These are phyloP conservation scores for Emberiza fucata DNA, from an alignment of 2,113 vertebrate genomes.

Conservation along the genomic window DNA sequence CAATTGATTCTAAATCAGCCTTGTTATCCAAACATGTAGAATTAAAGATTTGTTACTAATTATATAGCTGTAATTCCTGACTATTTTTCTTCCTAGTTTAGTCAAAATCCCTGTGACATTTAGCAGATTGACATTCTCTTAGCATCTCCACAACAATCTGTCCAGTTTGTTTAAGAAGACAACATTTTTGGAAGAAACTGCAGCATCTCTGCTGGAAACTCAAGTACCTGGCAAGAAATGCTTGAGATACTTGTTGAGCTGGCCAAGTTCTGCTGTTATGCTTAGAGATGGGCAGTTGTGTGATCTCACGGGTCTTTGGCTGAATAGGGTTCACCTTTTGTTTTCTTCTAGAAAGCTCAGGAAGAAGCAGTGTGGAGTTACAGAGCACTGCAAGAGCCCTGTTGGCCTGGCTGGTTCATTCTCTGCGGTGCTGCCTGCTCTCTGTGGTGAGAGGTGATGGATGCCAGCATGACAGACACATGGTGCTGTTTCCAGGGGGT, in stretches of 20 bases:
- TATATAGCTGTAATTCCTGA: not conserved
- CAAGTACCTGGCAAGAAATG: constrained; percentile 33
- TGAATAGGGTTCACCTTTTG: not conserved
- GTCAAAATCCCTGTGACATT: constrained; percentile 49
- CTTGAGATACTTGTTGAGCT: constrained; percentile 6
- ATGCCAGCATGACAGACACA: not conserved
- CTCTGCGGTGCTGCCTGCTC: not conserved
- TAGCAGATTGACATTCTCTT: constrained; percentile 58
- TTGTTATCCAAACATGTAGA: constrained; percentile 9
- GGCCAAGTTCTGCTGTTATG: constrained; percentile 27
- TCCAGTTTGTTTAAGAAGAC: constrained; percentile 48
- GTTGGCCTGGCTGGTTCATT: not conserved
- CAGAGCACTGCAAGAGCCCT: not conserved
- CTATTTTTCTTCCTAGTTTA: constrained; percentile 57
- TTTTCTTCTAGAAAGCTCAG: not conserved
- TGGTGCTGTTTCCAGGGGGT: not conserved
- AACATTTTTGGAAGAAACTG: constrained; percentile 50
- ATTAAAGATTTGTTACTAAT: constrained; percentile 36
- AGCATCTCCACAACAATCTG: constrained; percentile 48
- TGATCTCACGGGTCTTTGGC: not conserved
- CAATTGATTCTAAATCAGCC: constrained; percentile 36
- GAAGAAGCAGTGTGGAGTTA: not conserved
- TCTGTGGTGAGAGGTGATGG: not conserved
- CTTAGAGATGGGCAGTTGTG: not conserved
- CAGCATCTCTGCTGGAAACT: constrained; percentile 49